Evolutionary conservation across 2,113 vertebrate genomes (phyloP), one percentile per base, ranked within the genome.

Genomic region (Pelusios castaneus): DNA sequence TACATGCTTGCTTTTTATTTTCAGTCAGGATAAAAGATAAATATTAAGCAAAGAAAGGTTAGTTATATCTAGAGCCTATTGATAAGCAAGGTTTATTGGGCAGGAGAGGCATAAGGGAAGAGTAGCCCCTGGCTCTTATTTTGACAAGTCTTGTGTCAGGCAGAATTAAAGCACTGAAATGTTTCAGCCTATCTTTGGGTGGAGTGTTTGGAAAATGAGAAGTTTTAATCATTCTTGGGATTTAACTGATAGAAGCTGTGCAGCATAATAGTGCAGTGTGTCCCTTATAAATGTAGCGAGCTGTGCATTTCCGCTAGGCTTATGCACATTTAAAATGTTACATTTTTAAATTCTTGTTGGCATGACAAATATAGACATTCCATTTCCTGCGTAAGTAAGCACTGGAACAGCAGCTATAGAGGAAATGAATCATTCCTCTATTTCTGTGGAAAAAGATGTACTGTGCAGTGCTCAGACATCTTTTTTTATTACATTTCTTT

Each of bases 351-450:
- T 31, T 82, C 82, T 88, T 67, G 80, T 91, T 49, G 88, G 47
- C 88, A 17, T 2, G 82, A 85, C 79, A 2, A 52, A 21, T 92
- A 81, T 89, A 91, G 88, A 84, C 1, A n/a, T 95, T 95, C 82
- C 2, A 0, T 54, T 92, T 95, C 91, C 85, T 87, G 91, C 38
- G 93, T 24, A 1, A 90, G 86, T 6, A 52, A 96, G 89, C 10
- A 2, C 82, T 0, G 43, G 92, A 95, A 94, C 95, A 83, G 90
- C 94, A 73, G 87, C 95, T 95, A 3, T 70, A 96, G 91, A 97
- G 97, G 97, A 97, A 97, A 92, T 97, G 96, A 97, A 85, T 97
- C 97, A 97, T 95, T 89, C 90, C 85, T 83, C 96, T 92, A 80
- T 94, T 96, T 95, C 94, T 96, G 92, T 84, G 90, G 94, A 89